phyloP scores from a whole-genome alignment of 2,113 vertebrate genomes.

The Amphiprion ocellaris region DNA sequence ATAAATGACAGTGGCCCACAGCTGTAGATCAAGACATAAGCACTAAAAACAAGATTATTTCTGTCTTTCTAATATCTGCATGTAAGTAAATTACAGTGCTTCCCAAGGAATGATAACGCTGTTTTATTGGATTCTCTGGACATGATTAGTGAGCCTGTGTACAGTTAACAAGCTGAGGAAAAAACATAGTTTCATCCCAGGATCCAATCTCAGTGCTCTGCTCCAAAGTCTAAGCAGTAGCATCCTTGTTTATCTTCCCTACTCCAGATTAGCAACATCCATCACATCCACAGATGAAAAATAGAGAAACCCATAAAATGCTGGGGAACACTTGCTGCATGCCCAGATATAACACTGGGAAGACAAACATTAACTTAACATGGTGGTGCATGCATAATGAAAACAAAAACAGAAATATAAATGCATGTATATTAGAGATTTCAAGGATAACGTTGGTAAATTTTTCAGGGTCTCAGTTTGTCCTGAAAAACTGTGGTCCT shows the following conservation, averaged over 20 bases:
- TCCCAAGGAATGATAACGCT: neutral
- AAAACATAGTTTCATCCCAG: neutral
- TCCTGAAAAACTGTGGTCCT: conserved; percentile 14
- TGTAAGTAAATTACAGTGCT: neutral
- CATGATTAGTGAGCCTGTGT: neutral
- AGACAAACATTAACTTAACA: conserved; percentile 16
- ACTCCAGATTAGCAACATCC: conserved; percentile 36
- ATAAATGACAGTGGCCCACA: neutral
- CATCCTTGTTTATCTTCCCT: neutral
- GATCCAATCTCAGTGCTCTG: neutral
- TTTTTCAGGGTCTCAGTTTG: conserved; percentile 1
- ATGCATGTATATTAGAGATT: neutral
- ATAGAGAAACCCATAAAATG: neutral
- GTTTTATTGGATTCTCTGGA: neutral
- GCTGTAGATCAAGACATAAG: neutral
- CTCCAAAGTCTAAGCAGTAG: conserved; percentile 7
- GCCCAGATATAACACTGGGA: conserved; percentile 7
- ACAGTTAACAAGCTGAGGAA: neutral
- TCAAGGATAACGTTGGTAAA: neutral
- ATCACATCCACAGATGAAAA: conserved; percentile 28
- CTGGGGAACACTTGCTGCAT: neutral
- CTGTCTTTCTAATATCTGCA: neutral
- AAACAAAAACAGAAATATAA: neutral
- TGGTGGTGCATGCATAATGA: conserved; percentile 29
- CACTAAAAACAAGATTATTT: neutral